phyloP scores from a whole-genome alignment of 2,113 vertebrate genomes.

The Rhagologus leucostigma region DNA sequence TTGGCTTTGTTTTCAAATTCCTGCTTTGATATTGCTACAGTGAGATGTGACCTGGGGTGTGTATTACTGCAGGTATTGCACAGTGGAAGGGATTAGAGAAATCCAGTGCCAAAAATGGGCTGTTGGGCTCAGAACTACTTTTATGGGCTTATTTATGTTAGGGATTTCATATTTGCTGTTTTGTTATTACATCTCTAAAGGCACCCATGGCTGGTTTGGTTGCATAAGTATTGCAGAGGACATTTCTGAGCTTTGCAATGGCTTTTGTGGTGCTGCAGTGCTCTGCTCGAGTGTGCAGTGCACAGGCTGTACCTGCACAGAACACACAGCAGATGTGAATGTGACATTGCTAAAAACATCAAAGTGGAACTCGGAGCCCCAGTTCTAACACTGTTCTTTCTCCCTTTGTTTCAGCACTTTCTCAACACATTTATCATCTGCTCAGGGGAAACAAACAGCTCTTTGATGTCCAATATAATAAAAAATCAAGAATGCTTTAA shows the following conservation, averaged over 20 bases:
- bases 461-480: background rate
- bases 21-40: constrained; percentile 5
- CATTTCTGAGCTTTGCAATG: background rate
- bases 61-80: constrained; percentile 21
- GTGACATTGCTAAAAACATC: background rate
- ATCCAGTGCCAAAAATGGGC: background rate
- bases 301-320: constrained; percentile 35
- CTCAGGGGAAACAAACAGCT: background rate
- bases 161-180: background rate
- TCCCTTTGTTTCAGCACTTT: background rate
- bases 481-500: background rate
- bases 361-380: background rate
- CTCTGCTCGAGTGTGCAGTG: background rate
- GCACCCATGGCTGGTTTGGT: background rate
- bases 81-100: background rate
- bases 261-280: constrained; percentile 16
- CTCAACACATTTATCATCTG: background rate
- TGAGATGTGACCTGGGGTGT: constrained; percentile 6
- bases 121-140: background rate
- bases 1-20: constrained; percentile 47
- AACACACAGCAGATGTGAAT: background rate
- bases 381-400: background rate
- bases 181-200: background rate
- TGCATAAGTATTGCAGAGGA: constrained; percentile 13
- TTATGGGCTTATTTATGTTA: background rate